Percentiles rank a stretch among this genome's conserved stretches.
These are phyloP conservation scores for Sarcophaga caerulescens DNA, from an alignment of 2,888 invertebrate genomes.

Conservation along the genomic window DNA sequence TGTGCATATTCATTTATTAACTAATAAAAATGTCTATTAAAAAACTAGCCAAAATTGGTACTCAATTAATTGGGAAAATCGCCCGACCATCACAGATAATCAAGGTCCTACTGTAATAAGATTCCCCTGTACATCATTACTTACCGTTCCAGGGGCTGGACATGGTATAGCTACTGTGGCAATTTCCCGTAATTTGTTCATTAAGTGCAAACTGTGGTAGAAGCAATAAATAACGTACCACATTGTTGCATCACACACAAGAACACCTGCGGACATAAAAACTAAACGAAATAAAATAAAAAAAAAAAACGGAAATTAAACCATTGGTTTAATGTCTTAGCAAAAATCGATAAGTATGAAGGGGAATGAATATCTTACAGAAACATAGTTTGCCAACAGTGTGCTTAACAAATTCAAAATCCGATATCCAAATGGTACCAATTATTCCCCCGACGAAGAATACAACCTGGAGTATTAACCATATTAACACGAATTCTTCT, in stretches of 20 bases:
- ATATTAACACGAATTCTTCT: constrained; percentile 78
- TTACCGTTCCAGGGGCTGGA: constrained; percentile 80
- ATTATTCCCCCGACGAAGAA: constrained; percentile 74
- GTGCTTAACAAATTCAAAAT: constrained; percentile 75
- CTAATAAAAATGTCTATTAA: too few species aligned
- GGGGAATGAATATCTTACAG: constrained; percentile 73
- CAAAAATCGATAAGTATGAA: constrained; percentile 6
- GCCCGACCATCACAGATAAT: too few species aligned
- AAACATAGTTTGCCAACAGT: constrained; percentile 77
- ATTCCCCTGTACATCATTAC: constrained; percentile 27
- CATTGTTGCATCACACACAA: constrained; percentile 77
- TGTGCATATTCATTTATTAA: too few species aligned
- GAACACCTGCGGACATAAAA: constrained; percentile 74
- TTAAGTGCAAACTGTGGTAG: constrained; percentile 79
- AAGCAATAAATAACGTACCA: constrained; percentile 80
- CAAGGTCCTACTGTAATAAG: too few species aligned
- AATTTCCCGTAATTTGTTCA: constrained; percentile 80
- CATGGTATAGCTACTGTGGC: constrained; percentile 81
- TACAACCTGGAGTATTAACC: constrained; percentile 79
- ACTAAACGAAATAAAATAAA: constrained; percentile 69
- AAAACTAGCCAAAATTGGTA: too few species aligned
- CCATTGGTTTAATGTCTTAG: background rate
- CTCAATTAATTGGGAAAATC: too few species aligned
- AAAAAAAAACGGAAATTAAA: background rate
- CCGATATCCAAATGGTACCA: constrained; percentile 75